phyloP scores from a whole-genome alignment of 2,113 vertebrate genomes.

The Panurus biarmicus region DNA sequence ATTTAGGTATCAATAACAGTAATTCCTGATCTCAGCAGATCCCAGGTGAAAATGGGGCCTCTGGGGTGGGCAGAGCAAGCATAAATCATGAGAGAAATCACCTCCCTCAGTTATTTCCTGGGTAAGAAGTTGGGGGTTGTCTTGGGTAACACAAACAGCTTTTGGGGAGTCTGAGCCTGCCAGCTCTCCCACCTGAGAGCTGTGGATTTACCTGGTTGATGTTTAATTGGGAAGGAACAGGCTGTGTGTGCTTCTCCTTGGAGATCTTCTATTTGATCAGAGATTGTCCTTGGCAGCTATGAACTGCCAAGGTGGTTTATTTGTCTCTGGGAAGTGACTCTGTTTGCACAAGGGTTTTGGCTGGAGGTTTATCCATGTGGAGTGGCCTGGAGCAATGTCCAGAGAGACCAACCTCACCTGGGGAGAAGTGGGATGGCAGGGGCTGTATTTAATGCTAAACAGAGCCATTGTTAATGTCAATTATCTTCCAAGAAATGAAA shows the following conservation, averaged over 20 bases:
- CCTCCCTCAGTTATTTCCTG: background rate
- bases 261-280: background rate
- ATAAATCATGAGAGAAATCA: background rate
- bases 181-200: background rate
- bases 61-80: background rate
- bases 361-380: background rate
- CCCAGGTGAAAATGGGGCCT: background rate
- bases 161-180: background rate
- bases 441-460: background rate
- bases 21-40: background rate
- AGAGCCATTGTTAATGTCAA: background rate
- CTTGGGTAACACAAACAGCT: background rate
- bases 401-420: background rate
- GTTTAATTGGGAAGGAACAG: background rate
- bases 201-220: background rate
- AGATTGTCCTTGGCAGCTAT: background rate
- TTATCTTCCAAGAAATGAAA: background rate
- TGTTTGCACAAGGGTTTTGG: background rate
- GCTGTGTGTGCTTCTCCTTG: background rate
- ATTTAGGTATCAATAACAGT: too few relatives aligned
- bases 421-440: background rate
- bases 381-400: background rate
- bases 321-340: background rate
- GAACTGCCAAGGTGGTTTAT: background rate
- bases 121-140: background rate